Percentiles rank a stretch among this genome's conserved stretches.
These are phyloP conservation scores for Gouania willdenowi DNA, from an alignment of 2,797 vertebrate genomes.

Conservation along the genomic window DNA sequence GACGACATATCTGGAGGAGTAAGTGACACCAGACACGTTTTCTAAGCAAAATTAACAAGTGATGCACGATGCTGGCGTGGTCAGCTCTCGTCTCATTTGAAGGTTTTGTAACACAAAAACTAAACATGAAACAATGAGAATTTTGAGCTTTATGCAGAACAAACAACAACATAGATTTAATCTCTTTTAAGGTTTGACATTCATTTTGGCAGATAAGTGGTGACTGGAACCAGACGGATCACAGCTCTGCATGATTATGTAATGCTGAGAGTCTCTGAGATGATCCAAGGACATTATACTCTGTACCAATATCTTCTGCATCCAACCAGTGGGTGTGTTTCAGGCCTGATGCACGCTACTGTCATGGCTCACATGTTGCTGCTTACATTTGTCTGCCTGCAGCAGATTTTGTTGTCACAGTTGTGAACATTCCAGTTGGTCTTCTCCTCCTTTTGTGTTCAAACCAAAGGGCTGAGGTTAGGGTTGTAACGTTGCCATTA, in stretches of 20 bases:
- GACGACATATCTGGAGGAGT: slow-evolving; percentile 52
- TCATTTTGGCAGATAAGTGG: slow-evolving; percentile 11
- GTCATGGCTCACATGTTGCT: slow-evolving; percentile 23
- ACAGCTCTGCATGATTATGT: slow-evolving; percentile 23
- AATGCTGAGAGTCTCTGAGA: slow-evolving; percentile 24
- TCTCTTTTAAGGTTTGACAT: slow-evolving; percentile 3
- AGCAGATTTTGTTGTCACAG: slow-evolving; percentile 1
- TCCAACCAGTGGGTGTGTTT: slow-evolving; percentile 5
- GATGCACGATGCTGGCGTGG: slow-evolving; percentile 8
- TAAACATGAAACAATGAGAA: slow-evolving; percentile 10
- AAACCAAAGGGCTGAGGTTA: slow-evolving; percentile 9
- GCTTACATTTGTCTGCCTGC: slow-evolving; percentile 16
- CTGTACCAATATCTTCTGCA: not conserved
- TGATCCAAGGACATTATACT: slow-evolving; percentile 14
- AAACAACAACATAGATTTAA: slow-evolving; percentile 4
- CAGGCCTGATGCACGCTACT: slow-evolving; percentile 1
- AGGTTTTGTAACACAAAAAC: too few relatives aligned
- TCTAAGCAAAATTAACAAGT: slow-evolving; percentile 21
- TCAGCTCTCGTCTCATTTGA: slow-evolving; percentile 2
- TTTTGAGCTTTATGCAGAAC: not conserved
- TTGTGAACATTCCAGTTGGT: slow-evolving; percentile 28
- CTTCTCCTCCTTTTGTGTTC: slow-evolving; percentile 9
- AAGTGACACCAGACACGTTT: slow-evolving; percentile 23
- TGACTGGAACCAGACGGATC: slow-evolving; percentile 22
- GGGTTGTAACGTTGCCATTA: slow-evolving; percentile 8